A percentile compares a stretch with the other conserved stretches of the same genome.
Conservation (phyloP, 2,888 invertebrate genomes). For the Uloborus plumipes region DNA sequence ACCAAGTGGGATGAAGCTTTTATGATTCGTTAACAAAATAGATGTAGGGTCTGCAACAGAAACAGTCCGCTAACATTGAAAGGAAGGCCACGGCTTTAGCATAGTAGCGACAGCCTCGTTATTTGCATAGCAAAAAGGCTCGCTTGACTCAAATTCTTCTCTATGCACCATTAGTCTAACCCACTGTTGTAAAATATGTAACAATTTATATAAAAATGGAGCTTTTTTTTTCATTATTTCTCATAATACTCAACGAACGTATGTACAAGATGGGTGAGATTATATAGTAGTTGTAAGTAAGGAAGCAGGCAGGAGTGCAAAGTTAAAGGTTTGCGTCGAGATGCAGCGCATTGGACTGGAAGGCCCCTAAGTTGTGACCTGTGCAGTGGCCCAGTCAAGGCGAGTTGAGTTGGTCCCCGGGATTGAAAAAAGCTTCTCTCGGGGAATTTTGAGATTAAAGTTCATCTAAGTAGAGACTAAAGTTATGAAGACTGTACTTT, state of each 20-base stretch:
- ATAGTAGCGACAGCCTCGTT: slow-evolving; percentile 55
- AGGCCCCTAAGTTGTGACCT: slow-evolving; percentile 63
- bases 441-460: slow-evolving; percentile 54
- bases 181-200: slow-evolving; percentile 65
- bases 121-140: slow-evolving; percentile 41
- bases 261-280: slow-evolving; percentile 65
- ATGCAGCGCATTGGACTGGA: slow-evolving; percentile 61
- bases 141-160: slow-evolving; percentile 45
- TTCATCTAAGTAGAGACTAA: slow-evolving; percentile 49
- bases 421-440: slow-evolving; percentile 31
- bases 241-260: slow-evolving; percentile 64
- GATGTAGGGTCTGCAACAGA: slow-evolving; percentile 65
- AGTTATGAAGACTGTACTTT: slow-evolving; percentile 44
- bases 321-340: slow-evolving; percentile 63
- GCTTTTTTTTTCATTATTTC: slow-evolving; percentile 51
- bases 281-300: slow-evolving; percentile 61
- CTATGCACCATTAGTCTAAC: slow-evolving; percentile 64
- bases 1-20: slow-evolving; percentile 65
- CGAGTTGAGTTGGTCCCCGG: slow-evolving; percentile 49
- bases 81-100: slow-evolving; percentile 65
- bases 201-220: slow-evolving; percentile 65
- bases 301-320: slow-evolving; percentile 65
- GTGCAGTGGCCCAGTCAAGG: slow-evolving; percentile 64
- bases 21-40: slow-evolving; percentile 65
- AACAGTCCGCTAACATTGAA: slow-evolving; percentile 65